Conservation (phyloP, 2,113 vertebrate genomes). For the Podarcis cretensis region DNA sequence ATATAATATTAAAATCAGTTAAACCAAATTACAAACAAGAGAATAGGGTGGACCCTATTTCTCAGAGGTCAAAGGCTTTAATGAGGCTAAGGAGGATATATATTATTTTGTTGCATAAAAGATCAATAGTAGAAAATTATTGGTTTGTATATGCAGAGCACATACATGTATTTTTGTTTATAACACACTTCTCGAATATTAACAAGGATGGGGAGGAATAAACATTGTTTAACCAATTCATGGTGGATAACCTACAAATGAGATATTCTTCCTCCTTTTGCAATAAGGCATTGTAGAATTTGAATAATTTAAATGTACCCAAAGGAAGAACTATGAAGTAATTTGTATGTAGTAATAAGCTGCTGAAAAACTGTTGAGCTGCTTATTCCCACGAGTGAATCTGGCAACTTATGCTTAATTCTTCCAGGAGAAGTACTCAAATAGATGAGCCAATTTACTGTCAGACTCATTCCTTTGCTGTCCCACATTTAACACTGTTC, state of each 20-base stretch:
- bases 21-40: too few relatives aligned
- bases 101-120: background rate
- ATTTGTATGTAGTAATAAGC: background rate
- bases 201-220: background rate
- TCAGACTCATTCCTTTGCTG: background rate
- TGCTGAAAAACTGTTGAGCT: slow-evolving; percentile 10
- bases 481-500: background rate
- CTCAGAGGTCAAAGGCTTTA: too few relatives aligned
- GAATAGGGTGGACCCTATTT: too few relatives aligned
- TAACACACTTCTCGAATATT: background rate
- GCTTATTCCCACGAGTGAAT: slow-evolving; percentile 21
- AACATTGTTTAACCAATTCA: background rate
- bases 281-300: background rate
- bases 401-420: slow-evolving; percentile 23
- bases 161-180: background rate
- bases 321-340: slow-evolving; percentile 1
- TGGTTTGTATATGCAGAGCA: background rate
- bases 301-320: slow-evolving; percentile 1
- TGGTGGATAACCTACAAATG: slow-evolving; percentile 3
- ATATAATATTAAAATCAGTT: too few relatives aligned
- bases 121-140: background rate
- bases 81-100: too few relatives aligned
- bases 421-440: background rate
- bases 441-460: slow-evolving; percentile 21
- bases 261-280: background rate